Percentiles rank a stretch among this genome's conserved stretches.
These are phyloP conservation scores for Leiothrix lutea DNA, from an alignment of 2,113 vertebrate species.

Conservation along the genomic window DNA sequence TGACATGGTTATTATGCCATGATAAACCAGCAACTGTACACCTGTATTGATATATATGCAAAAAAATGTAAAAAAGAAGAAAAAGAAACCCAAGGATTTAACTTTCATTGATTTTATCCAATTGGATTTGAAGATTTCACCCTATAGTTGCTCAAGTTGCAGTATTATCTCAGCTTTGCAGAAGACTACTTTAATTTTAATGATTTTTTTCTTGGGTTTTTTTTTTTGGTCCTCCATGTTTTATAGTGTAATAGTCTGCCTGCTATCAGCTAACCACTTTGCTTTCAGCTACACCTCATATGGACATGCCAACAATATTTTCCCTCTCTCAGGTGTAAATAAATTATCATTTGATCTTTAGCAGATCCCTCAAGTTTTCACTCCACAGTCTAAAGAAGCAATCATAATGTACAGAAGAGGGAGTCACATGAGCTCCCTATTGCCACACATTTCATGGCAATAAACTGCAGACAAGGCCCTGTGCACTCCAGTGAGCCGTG, in stretches of 20 bases:
- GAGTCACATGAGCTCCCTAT: background rate
- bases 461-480: background rate
- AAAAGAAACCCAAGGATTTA: background rate
- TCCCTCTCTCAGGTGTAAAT: background rate
- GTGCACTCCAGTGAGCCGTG: rapidly evolving
- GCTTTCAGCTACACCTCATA: background rate
- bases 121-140: background rate
- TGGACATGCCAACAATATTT: background rate
- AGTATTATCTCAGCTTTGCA: background rate
- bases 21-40: background rate
- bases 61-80: background rate
- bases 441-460: background rate
- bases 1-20: background rate
- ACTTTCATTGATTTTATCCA: background rate
- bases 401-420: background rate
- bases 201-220: background rate
- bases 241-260: background rate
- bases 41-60: background rate
- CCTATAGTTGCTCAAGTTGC: background rate
- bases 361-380: background rate
- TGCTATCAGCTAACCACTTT: background rate
- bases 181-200: background rate
- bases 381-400: background rate
- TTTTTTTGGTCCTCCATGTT: background rate
- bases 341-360: background rate